Conservation (phyloP, 2,113 vertebrate species). For the Paedocypris sp. region DNA sequence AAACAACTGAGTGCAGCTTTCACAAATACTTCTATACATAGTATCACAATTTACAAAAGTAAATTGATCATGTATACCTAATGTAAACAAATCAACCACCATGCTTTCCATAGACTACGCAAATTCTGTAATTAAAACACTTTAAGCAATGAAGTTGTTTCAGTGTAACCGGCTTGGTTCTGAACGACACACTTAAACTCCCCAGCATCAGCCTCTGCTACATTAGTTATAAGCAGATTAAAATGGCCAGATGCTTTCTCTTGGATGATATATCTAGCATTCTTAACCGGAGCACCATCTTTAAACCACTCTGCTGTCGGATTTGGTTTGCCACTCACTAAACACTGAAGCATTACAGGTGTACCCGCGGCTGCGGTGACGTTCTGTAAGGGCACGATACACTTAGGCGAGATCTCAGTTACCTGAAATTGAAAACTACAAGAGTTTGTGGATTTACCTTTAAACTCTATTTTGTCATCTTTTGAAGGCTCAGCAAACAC, state of each 20-base stretch:
- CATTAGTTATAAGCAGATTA: slow-evolving; percentile 75
- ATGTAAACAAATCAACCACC: slow-evolving; percentile 9
- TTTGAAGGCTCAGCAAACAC: slow-evolving; percentile 68
- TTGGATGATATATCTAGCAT: slow-evolving; percentile 68
- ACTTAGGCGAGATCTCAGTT: slow-evolving; percentile 75
- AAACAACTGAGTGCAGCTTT: neutral
- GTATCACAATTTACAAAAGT: slow-evolving; percentile 12
- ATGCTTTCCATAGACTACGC: neutral
- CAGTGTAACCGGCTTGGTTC: slow-evolving; percentile 71
- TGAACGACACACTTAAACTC: slow-evolving; percentile 81
- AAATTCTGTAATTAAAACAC: slow-evolving; percentile 53
- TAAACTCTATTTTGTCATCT: slow-evolving; percentile 72
- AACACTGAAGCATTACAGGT: slow-evolving; percentile 77
- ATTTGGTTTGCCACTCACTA: slow-evolving; percentile 72
- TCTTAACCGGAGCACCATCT: slow-evolving; percentile 65
- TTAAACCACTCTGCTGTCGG: slow-evolving; percentile 78
- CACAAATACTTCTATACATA: slow-evolving; percentile 11
- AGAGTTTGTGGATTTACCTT: slow-evolving; percentile 68
- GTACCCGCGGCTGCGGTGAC: slow-evolving; percentile 69
- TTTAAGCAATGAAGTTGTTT: slow-evolving; percentile 69
- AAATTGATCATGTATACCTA: neutral
- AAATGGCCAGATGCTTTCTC: slow-evolving; percentile 74
- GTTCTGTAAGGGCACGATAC: slow-evolving; percentile 71
- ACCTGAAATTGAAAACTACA: slow-evolving; percentile 87
- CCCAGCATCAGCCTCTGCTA: slow-evolving; percentile 68